Evolutionary conservation across 2,888 invertebrate species (phyloP), one percentile per base, ranked within the genome.

Genomic region (Argyresthia goedartella): DNA sequence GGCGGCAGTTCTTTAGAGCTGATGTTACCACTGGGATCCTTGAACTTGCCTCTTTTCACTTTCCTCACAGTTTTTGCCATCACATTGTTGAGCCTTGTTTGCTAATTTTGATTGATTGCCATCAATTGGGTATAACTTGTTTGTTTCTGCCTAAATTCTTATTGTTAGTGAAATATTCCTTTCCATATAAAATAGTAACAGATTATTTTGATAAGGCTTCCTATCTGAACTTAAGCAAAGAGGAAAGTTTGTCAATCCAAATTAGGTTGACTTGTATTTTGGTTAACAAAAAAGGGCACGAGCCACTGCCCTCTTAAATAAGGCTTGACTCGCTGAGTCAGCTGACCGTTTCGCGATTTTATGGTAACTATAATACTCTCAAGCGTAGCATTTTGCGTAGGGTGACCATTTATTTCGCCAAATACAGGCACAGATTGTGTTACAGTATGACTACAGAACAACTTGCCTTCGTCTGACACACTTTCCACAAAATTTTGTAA

Each of bases 31-130:
- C 60, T 63, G 55, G 63, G 59, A 58, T 81, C 81, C 61, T 76
- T 81, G 35, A 56, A 59, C 81, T 90, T 91, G 66, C 89, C 89
- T 69, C 91, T 90, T 79, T 92, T 92, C 61, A 92, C 89, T 88
- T 91, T 91, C 65, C 92, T 89, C 64, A 92, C 92, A 60, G 91
- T 92, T 67, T 89, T 85, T 65, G 88, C 91, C 91, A 92, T 91
- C 75, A 89, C 90, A 89, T 89, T 88, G 79, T 89, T 86, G 68
- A 25, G 25, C 25, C 25, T 2, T 25, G 3, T 25, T 6, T 25
- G 6, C 25, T 25, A 25, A 25, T 25, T 2, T 2, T 4, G 25
- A 25, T 25, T 25, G 25, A 25, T 25, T 25, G 25, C 25, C 25
- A 25, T 25, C 25, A 25, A 2, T 25, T 25, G 6, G 2, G 2